Evolutionary conservation across 2,888 invertebrate species (phyloP).

Genomic region (Drosophila subsilvestris): DNA sequence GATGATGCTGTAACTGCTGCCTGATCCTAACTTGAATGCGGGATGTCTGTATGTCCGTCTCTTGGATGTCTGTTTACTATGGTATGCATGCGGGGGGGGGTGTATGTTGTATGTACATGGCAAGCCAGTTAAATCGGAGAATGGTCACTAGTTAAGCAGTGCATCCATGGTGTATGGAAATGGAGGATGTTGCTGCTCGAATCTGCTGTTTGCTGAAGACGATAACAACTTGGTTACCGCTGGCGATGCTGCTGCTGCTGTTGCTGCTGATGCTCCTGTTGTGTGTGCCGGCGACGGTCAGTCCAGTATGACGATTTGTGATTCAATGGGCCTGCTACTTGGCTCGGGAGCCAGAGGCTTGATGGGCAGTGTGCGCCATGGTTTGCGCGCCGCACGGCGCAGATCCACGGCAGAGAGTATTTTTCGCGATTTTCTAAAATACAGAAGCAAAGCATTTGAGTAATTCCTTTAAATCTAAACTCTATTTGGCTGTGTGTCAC

Average conservation of each 20-base stretch:
- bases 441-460: background rate
- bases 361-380: constrained; percentile 88
- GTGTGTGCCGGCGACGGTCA: constrained; percentile 85
- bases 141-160: constrained; percentile 85
- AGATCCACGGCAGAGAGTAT: constrained; percentile 91
- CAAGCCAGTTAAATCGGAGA: constrained; percentile 63
- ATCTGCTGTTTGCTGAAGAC: constrained; percentile 67
- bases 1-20: constrained; percentile 61
- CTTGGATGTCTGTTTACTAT: constrained; percentile 21
- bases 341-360: constrained; percentile 80
- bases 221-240: constrained; percentile 63
- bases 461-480: background rate
- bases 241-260: constrained; percentile 49
- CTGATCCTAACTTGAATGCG: constrained; percentile 64
- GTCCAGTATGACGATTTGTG: constrained; percentile 90
- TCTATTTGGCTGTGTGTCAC: constrained; percentile 75
- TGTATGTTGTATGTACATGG: constrained; percentile 70
- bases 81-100: constrained; percentile 36
- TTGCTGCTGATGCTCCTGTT: constrained; percentile 50
- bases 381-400: constrained; percentile 93
- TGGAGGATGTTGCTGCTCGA: constrained; percentile 83
- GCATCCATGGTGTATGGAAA: constrained; percentile 88
- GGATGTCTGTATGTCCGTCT: constrained; percentile 36
- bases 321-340: constrained; percentile 85
- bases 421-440: constrained; percentile 91